Evolutionary conservation across 2,888 invertebrate species (phyloP).

Genomic region (Parnassius apollo): DNA sequence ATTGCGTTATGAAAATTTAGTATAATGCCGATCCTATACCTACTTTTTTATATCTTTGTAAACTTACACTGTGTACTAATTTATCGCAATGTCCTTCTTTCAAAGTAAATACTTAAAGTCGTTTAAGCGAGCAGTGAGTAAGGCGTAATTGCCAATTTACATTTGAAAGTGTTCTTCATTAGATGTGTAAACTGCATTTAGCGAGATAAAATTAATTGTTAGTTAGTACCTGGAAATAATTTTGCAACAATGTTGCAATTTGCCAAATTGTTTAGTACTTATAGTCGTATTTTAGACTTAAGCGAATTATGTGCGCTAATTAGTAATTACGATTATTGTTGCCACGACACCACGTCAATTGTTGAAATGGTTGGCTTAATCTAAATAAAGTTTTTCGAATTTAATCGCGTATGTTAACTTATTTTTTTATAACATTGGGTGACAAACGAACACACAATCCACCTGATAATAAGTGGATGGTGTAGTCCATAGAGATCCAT

Average conservation of each 20-base stretch:
- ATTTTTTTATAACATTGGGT: too few species aligned
- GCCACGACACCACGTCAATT: neutral
- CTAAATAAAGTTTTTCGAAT: too few species aligned
- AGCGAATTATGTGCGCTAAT: neutral
- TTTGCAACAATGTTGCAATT: slow-evolving; percentile 14
- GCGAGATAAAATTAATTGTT: slow-evolving; percentile 13
- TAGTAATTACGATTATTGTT: neutral
- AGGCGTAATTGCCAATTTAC: slow-evolving; percentile 14
- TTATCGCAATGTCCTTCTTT: slow-evolving; percentile 5
- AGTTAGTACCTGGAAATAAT: slow-evolving; percentile 8
- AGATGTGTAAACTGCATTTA: slow-evolving; percentile 3
- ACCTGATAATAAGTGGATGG: too few species aligned
- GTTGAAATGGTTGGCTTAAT: too few species aligned
- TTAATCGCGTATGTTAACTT: too few species aligned
- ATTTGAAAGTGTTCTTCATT: slow-evolving; percentile 18
- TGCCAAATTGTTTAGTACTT: neutral
- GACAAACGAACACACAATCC: too few species aligned
- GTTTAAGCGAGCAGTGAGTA: neutral
- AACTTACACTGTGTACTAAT: neutral
- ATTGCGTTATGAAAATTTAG: too few species aligned
- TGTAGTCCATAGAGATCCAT: too few species aligned
- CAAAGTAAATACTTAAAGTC: slow-evolving; percentile 3
- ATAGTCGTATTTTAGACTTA: neutral
- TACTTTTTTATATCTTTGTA: neutral
- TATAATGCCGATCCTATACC: too few species aligned